Percentiles rank a stretch among this genome's conserved stretches.
Conservation (phyloP, 2,888 invertebrate genomes). For the Hemicrepidius hirtus region DNA sequence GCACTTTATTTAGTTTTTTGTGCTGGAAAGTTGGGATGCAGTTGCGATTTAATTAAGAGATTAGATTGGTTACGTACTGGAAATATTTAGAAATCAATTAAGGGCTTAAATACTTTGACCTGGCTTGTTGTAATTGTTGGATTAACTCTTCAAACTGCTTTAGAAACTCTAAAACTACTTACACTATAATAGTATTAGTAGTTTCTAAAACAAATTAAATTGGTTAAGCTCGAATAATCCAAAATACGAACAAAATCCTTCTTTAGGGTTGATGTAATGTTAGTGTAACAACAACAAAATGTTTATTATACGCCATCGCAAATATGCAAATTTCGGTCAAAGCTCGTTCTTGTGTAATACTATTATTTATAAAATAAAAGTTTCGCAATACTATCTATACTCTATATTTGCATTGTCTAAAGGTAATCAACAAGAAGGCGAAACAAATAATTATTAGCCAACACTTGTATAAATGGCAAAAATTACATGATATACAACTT, state of each 20-base stretch:
- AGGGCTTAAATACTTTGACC: slow-evolving; percentile 25
- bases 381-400: slow-evolving; percentile 3
- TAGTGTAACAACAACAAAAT: background rate
- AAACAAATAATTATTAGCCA: slow-evolving; percentile 29
- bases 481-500: slow-evolving; percentile 20
- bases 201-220: background rate
- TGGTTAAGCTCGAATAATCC: slow-evolving; percentile 9
- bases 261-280: background rate
- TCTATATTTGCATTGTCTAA: slow-evolving; percentile 27
- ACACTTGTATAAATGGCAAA: slow-evolving; percentile 8
- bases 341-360: background rate
- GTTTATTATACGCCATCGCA: background rate
- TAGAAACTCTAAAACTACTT: slow-evolving; percentile 1
- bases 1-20: slow-evolving; percentile 18
- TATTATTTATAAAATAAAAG: slow-evolving; percentile 13
- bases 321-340: slow-evolving; percentile 6
- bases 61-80: slow-evolving; percentile 4
- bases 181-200: slow-evolving; percentile 16
- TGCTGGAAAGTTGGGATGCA: background rate
- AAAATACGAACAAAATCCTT: background rate
- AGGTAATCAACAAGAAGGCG: slow-evolving; percentile 30
- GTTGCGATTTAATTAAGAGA: slow-evolving; percentile 17
- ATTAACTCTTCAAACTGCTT: slow-evolving; percentile 21
- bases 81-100: slow-evolving; percentile 28
- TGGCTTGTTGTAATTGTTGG: slow-evolving; percentile 1